Base-by-base conservation (phyloP, 2,113 vertebrate genomes). In the Lipophrys pholis region DNA sequence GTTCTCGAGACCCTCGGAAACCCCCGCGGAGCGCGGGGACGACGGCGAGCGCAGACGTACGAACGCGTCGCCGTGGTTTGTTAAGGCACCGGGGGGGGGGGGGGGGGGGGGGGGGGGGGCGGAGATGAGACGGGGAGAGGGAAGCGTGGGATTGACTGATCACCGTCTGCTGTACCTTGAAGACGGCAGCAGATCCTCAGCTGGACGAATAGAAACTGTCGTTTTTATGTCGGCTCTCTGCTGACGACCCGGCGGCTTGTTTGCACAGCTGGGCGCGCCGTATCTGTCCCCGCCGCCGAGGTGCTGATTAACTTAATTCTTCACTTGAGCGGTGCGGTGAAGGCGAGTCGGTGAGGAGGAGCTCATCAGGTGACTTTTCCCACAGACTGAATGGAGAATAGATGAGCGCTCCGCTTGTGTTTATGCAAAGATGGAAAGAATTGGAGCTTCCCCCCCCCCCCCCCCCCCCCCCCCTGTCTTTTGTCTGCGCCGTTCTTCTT, bases 11-110 rank as follows among this genome's bases (percentile, higher is more conserved):
- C 76, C 63, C 50, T 48, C 39, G 62, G 76, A n/a, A n/a, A 82
- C 68, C 74, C n/a, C 12, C 12, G 56, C n/a, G n/a, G n/a, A 72
- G 61, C 76, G 1, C 7, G 30, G 49, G 15, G 63, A 62, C 87
- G 75, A 88, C 84, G 69, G 69, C 73, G 38, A 70, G 57, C 17
- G 50, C 90, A 87, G 82, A 88, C 84, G 84, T 66, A 51, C 61
- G 58, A 67, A 75, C 38, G 14, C 9, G 42, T 83, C 75, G 73
- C 57, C 16, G 39, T 57, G 80, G 50, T 73, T 88, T 73, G 74
- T 85, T 84, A 80, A 81, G 35, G 21, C 69, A 48, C 46, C 15
- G n/a, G n/a, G n/a, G n/a, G n/a, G n/a, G n/a, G n/a, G n/a, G n/a
- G n/a, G n/a, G n/a, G n/a, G n/a, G n/a, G n/a, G n/a, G n/a, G n/a